Evolutionary conservation across 1,140 invertebrate species (phyloP), one percentile per base, ranked within the genome.

Genomic region (Goniozus legneri): DNA sequence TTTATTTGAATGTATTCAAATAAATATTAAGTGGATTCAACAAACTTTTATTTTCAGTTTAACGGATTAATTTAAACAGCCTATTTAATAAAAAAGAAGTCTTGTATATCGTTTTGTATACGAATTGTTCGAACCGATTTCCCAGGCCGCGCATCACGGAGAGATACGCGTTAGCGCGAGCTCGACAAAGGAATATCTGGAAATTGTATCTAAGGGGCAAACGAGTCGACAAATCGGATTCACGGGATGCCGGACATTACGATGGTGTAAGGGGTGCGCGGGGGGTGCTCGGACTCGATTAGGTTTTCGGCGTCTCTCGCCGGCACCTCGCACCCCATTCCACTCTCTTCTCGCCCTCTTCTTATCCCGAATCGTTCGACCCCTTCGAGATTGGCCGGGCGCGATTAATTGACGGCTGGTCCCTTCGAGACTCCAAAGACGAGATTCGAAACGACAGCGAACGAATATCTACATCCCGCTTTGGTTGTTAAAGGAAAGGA

Each of bases 191-290:
- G 24, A 13, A 42, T 44, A 53, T 52, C 45, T 21, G 15, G 15
- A 16, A 2, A 38, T 30, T 19, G 42, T 14, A 18, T 46, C 55
- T 24, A 31, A 41, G 45, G 46, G 52, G 60, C 45, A 68, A 71
- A 71, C 64, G 65, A 65, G 62, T 55, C 64, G 58, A 64, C 59
- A 70, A 71, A 70, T 70, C 62, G 60, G 61, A 72, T 72, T 66
- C 62, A 65, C 62, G 54, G 52, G 50, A 65, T 48, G 50, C 57
- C 52, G 59, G 60, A 67, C 60, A 43, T 64, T 58, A 42, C 60
- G 36, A 40, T 39, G 52, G 12, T 43, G 33, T 31, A 37, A 27
- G 7, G 34, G 33, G 33, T 10, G 14, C 32, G 33, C 14, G 36
- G 27, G 32, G 33, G 45, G 27, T 41, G 49, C 54, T 35, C 19